Conservation (phyloP, 2,888 invertebrate species). For the Clanis bilineata region DNA sequence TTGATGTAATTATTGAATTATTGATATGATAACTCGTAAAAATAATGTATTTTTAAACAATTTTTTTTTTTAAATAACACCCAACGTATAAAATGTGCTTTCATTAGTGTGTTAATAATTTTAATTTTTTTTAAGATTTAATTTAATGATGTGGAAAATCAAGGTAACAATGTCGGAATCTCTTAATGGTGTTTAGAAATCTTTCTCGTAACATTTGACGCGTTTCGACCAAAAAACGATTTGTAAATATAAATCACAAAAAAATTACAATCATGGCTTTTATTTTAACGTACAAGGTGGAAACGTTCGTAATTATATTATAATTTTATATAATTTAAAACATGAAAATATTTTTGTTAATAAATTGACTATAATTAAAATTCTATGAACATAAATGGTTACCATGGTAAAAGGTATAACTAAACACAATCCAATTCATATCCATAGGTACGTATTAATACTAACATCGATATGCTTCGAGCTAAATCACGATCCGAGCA, state of each 20-base stretch:
- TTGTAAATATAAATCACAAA: not conserved
- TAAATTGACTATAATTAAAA: too few species aligned
- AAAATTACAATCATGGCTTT: not conserved
- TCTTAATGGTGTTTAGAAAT: not conserved
- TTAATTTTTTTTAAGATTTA: not conserved
- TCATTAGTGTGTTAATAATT: not conserved
- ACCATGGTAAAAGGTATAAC: not conserved
- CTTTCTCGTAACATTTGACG: not conserved
- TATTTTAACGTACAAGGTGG: not conserved
- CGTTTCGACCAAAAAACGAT: not conserved
- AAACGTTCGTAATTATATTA: too few species aligned
- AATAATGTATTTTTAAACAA: slow-evolving; percentile 1
- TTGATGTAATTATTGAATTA: not conserved
- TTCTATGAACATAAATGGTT: too few species aligned
- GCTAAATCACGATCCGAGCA: not conserved
- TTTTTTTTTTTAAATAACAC: too few species aligned
- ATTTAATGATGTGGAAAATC: not conserved
- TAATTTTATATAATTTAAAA: not conserved
- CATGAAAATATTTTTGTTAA: not conserved
- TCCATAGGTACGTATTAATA: too few species aligned
- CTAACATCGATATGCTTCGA: not conserved
- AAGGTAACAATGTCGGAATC: not conserved
- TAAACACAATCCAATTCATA: not conserved
- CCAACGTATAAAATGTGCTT: not conserved
- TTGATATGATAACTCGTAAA: not conserved